Percentiles rank a stretch among this genome's conserved stretches.
phyloP scores from a whole-genome alignment of 2,888 invertebrate species.

The Raillietiella orientalis region DNA sequence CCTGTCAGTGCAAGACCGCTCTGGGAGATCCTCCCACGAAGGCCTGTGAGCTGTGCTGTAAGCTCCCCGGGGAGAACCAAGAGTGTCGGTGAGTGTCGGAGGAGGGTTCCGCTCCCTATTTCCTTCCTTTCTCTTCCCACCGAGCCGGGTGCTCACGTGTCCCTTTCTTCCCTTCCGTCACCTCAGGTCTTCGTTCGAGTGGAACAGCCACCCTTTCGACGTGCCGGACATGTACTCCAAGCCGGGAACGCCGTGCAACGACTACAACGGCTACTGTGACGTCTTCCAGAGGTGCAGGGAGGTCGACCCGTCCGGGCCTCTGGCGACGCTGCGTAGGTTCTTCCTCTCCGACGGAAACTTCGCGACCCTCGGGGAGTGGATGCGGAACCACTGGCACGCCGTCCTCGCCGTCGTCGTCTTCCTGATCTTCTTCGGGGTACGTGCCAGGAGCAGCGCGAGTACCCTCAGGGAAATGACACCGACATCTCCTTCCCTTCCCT shows the following conservation, averaged over 20 bases:
- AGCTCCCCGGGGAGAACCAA: constrained; percentile 42
- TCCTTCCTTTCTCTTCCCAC: no score
- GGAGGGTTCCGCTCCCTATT: neutral
- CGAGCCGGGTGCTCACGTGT: neutral
- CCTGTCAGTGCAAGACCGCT: constrained; percentile 63
- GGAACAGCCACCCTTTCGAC: constrained; percentile 61
- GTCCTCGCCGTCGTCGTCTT: constrained; percentile 40
- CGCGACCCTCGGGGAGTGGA: constrained; percentile 56
- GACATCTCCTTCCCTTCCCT: no score
- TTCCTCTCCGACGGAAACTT: constrained; percentile 62
- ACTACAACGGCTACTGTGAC: constrained; percentile 55
- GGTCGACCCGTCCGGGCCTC: constrained; percentile 58
- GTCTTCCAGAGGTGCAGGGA: constrained; percentile 47
- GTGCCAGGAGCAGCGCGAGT: no score
- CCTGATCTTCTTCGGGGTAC: constrained; percentile 39
- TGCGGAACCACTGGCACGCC: constrained; percentile 66
- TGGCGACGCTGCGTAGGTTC: constrained; percentile 55
- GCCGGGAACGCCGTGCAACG: constrained; percentile 75
- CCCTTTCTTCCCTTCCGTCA: constrained; percentile 5
- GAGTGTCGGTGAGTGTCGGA: constrained; percentile 26
- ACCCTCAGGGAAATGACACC: no score
- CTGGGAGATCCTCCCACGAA: constrained; percentile 45
- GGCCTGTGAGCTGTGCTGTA: constrained; percentile 75
- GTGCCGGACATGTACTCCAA: constrained; percentile 77
- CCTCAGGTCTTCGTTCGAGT: constrained; percentile 43